These are phyloP conservation scores for Delphinus delphis DNA, from an alignment of 2,113 vertebrate species.

Conservation along the genomic window DNA sequence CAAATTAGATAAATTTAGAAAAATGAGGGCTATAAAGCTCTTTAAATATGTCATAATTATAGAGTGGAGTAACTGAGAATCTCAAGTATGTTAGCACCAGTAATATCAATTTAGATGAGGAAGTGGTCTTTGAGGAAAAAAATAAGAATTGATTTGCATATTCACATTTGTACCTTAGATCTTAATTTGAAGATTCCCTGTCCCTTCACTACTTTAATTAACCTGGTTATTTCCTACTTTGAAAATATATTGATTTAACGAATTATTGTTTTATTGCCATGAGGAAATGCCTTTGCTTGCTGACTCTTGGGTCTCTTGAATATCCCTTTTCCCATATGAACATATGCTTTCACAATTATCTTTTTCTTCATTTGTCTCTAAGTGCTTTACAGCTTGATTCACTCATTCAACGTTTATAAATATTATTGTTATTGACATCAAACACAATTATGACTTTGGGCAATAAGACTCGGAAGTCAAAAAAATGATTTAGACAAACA, in stretches of 20 bases:
- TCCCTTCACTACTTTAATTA: not conserved
- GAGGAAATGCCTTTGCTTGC: not conserved
- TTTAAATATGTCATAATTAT: not conserved
- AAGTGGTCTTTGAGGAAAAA: not conserved
- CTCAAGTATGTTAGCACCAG: not conserved
- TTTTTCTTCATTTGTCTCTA: not conserved
- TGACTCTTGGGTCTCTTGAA: not conserved
- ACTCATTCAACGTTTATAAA: not conserved
- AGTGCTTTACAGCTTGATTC: not conserved
- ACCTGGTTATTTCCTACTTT: not conserved
- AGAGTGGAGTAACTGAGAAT: not conserved
- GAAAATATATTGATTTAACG: not conserved
- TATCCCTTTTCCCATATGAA: not conserved
- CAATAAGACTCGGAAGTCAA: not conserved
- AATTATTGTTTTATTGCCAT: not conserved
- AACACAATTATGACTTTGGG: not conserved
- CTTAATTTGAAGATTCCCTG: not conserved
- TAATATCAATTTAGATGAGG: not conserved
- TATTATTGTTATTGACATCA: not conserved
- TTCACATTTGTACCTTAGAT: not conserved
- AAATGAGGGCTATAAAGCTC: not conserved
- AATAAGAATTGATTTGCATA: not conserved
- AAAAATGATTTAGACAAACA: slow-evolving; percentile 2
- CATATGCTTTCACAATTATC: not conserved
- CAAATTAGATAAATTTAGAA: not conserved